Base-by-base conservation (phyloP, 2,113 vertebrate species). In the Sceloporus undulatus region DNA sequence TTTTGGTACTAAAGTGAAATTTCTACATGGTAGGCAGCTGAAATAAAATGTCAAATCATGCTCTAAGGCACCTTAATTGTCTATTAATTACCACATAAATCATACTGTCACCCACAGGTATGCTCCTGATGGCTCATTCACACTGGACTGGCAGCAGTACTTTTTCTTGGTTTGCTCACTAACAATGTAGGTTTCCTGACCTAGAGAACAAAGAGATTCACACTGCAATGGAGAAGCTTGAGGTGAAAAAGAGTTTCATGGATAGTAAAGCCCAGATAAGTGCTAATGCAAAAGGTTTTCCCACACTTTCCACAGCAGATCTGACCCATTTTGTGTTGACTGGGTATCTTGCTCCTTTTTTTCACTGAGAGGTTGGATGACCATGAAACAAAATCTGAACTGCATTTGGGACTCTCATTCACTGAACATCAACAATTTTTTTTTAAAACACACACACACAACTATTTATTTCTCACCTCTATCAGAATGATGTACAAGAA, bases 1-100 rank as follows among this genome's bases (percentile, higher is more conserved):
- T 34, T 1, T 23, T 0, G 2, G 18, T 77, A 79, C 0, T 73
- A 88, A 87, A 87, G 85, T 85, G 2, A 0, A 87, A 34, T 6
- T 89, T 66, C 82, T 0, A 59, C 62, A n/a, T 90, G 91, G 87
- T 9, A 83, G 84, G n/a, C 9, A 13, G 83, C 88, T 88, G 84
- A 92, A 91, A 95, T 93, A 89, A 93, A 95, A 96, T 92, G 92
- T 90, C 91, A 82, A 96, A 92, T 92, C 93, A 93, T 94, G 95
- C 94, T 96, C 94, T 87, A 91, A 94, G 94, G 94, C 89, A 95
- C 94, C 94, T 95, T 98, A 98, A 99, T 98, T 98, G 97, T 96
- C 96, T 95, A 97, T 97, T 98, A 98, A 98, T 98, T 97, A 97
- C 96, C 90, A 95, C 96, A 97, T 98, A 98, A 97, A 98, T 98